A percentile compares a stretch with the other conserved stretches of the same genome.
Conservation (phyloP, 2,797 vertebrate genomes). For the Crax fasciolata region DNA sequence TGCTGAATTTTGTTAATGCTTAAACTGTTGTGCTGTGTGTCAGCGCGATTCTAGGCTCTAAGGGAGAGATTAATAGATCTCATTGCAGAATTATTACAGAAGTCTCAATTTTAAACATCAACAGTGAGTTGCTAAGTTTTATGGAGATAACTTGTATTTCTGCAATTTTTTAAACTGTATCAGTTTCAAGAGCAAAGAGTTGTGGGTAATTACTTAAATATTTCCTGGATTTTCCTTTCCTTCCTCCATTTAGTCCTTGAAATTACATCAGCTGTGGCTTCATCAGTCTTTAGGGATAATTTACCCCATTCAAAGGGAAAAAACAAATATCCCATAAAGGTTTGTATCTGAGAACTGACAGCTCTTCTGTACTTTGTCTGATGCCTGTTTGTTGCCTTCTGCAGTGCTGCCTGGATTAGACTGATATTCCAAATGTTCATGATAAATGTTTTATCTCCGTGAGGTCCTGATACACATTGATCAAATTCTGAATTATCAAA, state of each 20-base stretch:
- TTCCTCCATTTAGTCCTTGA: constrained; percentile 29
- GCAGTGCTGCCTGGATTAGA: constrained; percentile 33
- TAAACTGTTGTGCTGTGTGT: constrained; percentile 50
- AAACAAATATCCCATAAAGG: background rate
- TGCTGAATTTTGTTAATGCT: constrained; percentile 79
- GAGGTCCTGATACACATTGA: constrained; percentile 70
- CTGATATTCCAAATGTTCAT: constrained; percentile 53
- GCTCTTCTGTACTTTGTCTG: constrained; percentile 1
- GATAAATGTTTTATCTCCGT: constrained; percentile 78
- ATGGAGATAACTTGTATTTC: constrained; percentile 23
- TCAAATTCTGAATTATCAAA: constrained; percentile 84
- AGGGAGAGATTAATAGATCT: constrained; percentile 81
- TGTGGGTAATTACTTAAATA: background rate
- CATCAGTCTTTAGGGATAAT: constrained; percentile 43
- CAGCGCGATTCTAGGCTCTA: constrained; percentile 74
- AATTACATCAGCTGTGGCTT: constrained; percentile 10
- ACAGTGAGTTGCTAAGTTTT: constrained; percentile 39
- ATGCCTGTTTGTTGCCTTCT: constrained; percentile 60
- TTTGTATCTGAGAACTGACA: constrained; percentile 28
- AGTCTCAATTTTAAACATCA: constrained; percentile 56
- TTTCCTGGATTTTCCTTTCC: background rate
- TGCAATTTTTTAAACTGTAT: constrained; percentile 39
- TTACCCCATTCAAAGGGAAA: constrained; percentile 17
- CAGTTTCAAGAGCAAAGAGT: constrained; percentile 10
- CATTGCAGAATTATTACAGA: constrained; percentile 70